These are phyloP conservation scores for Caenorhabditis latens DNA, from an alignment of 1,140 invertebrate species.

Conservation along the genomic window DNA sequence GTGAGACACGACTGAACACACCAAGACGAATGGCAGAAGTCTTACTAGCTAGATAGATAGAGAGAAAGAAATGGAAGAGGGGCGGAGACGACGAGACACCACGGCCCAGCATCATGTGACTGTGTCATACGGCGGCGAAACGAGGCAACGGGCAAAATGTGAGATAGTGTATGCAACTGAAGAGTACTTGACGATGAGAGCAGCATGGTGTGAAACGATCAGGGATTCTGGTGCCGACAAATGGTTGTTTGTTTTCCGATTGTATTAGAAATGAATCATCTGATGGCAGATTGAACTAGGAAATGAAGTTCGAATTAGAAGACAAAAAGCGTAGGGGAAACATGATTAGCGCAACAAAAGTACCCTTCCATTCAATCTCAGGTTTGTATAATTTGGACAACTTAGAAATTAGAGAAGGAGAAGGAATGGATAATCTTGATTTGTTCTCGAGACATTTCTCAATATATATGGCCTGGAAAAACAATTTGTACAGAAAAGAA, in stretches of 20 bases:
- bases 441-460: no score
- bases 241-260: conserved; percentile 9
- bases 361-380: no score
- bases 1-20: conserved; percentile 22
- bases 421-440: not conserved
- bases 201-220: conserved; percentile 15
- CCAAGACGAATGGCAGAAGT: conserved; percentile 43
- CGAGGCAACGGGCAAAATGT: not conserved
- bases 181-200: not conserved
- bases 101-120: conserved; percentile 42
- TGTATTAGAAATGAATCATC: not conserved
- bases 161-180: not conserved
- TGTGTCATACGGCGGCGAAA: conserved; percentile 47
- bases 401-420: not conserved
- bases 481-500: not conserved
- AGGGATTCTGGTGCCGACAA: not conserved
- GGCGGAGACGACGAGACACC: conserved; percentile 49
- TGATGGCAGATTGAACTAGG: not conserved
- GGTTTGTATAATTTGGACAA: no score
- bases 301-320: not conserved
- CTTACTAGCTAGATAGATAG: not conserved
- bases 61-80: not conserved
- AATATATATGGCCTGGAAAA: no score
- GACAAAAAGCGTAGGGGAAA: no score
- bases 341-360: no score